These are phyloP conservation scores for Artibeus lituratus DNA, from an alignment of 2,797 vertebrate genomes.

Conservation along the genomic window DNA sequence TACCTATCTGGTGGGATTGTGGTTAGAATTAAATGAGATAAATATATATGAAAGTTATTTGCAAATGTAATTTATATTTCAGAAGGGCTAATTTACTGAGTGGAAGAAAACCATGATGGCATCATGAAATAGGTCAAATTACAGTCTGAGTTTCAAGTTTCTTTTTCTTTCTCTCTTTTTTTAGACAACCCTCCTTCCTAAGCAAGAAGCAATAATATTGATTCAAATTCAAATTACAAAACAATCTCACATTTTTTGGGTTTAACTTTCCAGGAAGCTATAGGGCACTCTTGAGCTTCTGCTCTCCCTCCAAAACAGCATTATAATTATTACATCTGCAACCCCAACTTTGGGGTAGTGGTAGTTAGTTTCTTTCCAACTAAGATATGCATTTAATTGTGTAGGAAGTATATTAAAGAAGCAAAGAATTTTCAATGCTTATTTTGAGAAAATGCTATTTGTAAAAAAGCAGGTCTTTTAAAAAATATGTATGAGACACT, in stretches of 20 bases:
- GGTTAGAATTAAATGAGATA: background rate
- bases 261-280: background rate
- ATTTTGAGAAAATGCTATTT: conserved; percentile 6
- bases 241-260: background rate
- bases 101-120: background rate
- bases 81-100: background rate
- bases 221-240: background rate
- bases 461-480: conserved; percentile 20
- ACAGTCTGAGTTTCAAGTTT: background rate
- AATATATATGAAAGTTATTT: background rate
- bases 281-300: background rate
- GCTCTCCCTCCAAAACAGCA: background rate
- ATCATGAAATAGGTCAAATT: background rate
- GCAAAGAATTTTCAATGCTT: background rate
- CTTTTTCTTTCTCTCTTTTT: background rate
- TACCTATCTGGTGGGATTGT: background rate
- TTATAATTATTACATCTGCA: conserved; percentile 11
- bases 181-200: background rate
- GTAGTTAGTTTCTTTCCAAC: background rate
- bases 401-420: background rate
- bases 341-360: background rate
- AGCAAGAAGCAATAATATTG: background rate
- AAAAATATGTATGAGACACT: background rate
- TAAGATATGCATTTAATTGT: background rate
- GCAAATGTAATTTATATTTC: background rate